A percentile compares a stretch with the other conserved stretches of the same genome.
These are phyloP conservation scores for Melinaea marsaeus DNA, from an alignment of 2,888 invertebrate species.

Conservation along the genomic window DNA sequence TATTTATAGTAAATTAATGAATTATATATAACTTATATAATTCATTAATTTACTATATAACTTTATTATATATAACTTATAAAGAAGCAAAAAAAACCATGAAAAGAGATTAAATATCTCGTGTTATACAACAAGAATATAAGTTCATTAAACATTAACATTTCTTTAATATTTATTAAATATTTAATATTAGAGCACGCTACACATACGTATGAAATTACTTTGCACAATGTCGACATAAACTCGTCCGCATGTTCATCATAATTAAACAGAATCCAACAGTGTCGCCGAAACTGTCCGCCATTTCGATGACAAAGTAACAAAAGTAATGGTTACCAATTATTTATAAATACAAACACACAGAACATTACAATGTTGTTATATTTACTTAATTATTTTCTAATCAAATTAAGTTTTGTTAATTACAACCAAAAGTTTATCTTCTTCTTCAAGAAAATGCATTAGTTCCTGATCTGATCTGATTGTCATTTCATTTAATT, in stretches of 20 bases:
- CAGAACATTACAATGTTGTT: not conserved
- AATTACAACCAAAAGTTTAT: not conserved
- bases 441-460: not conserved
- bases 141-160: too few species aligned
- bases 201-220: not conserved
- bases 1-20: too few species aligned
- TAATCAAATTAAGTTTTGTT: not conserved
- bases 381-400: too few species aligned
- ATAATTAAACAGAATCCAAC: conserved; percentile 24
- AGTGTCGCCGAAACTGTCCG: conserved; percentile 23
- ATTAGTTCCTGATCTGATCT: not conserved
- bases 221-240: conserved; percentile 3
- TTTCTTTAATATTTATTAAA: not conserved
- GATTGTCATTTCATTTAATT: not conserved
- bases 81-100: too few species aligned
- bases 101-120: too few species aligned
- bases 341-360: conserved; percentile 45
- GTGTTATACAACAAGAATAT: too few species aligned
- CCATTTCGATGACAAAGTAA: conserved; percentile 39
- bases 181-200: not conserved
- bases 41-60: too few species aligned
- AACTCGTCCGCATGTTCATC: conserved; percentile 21
- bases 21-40: too few species aligned
- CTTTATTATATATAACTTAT: too few species aligned
- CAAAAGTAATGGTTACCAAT: conserved; percentile 40